Evolutionary conservation across 2,113 vertebrate genomes (phyloP).

Genomic region (Saimiri boliviensis): DNA sequence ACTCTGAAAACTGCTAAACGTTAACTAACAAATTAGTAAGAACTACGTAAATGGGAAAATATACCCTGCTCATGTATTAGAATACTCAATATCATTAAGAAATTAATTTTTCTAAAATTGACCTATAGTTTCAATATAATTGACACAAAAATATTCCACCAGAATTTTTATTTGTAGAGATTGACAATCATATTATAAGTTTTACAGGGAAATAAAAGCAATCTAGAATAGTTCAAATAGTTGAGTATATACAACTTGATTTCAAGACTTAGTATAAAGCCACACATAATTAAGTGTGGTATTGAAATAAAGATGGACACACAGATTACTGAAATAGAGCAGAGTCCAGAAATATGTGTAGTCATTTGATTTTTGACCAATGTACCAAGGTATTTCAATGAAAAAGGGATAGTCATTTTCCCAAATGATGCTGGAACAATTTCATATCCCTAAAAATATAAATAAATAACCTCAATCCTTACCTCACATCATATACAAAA

Average conservation of each 20-base stretch:
- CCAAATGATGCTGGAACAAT: neutral
- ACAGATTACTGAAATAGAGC: neutral
- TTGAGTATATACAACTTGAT: neutral
- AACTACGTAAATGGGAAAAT: neutral
- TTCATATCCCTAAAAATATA: neutral
- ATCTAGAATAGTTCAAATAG: neutral
- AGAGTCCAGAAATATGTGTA: neutral
- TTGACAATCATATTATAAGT: neutral
- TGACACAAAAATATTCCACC: neutral
- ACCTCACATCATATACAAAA: neutral
- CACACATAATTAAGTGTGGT: neutral
- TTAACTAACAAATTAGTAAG: neutral
- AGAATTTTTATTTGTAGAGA: neutral
- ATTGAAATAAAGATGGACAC: neutral
- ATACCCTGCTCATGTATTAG: neutral
- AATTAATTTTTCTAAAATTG: neutral
- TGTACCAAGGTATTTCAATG: neutral
- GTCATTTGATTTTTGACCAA: neutral
- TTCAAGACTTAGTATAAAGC: neutral
- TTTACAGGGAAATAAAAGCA: neutral
- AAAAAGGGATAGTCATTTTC: neutral
- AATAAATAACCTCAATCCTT: neutral
- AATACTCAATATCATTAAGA: neutral
- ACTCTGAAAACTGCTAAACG: neutral
- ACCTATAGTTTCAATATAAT: neutral